A percentile compares a stretch with the other conserved stretches of the same genome.
Conservation (phyloP, 37 sponge, comb jelly and placozoan species). For the Mnemiopsis leidyi region DNA sequence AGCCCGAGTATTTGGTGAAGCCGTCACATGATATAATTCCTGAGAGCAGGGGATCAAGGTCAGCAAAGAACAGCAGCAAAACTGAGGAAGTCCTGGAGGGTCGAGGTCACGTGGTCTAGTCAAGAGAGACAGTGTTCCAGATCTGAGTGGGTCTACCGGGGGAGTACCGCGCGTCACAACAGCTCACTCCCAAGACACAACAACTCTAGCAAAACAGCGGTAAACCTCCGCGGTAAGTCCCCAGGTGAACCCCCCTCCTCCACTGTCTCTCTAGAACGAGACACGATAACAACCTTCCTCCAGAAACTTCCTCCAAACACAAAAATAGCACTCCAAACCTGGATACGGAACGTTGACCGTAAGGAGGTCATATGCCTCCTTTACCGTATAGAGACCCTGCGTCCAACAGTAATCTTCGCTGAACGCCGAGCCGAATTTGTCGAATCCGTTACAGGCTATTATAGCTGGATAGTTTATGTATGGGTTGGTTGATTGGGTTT, state of each 20-base stretch:
- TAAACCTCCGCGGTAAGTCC: constrained; percentile 39
- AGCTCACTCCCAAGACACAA: no score
- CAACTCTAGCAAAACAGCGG: not conserved
- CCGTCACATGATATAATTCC: constrained; percentile 53
- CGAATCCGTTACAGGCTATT: constrained; percentile 23
- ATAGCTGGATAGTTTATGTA: not conserved
- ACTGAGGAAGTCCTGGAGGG: not conserved
- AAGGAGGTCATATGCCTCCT: constrained; percentile 1
- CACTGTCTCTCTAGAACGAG: not conserved
- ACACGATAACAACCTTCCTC: no score
- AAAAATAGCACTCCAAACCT: not conserved
- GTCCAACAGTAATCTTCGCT: constrained; percentile 29
- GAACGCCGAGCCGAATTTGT: constrained; percentile 29
- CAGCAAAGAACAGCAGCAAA: not conserved
- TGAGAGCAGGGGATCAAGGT: not conserved
- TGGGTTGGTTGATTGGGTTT: not conserved
- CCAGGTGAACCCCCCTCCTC: not conserved
- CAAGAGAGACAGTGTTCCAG: not conserved
- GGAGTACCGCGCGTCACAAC: not conserved
- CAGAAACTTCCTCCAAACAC: not conserved
- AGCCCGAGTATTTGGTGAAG: constrained; percentile 48
- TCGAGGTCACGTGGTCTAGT: not conserved
- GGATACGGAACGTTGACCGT: not conserved
- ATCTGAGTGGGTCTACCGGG: not conserved
- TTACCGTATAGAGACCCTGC: constrained; percentile 1